Percentiles rank a stretch among this genome's conserved stretches.
Conservation (phyloP, 2,888 invertebrate genomes). For the Tipula lateralis region DNA sequence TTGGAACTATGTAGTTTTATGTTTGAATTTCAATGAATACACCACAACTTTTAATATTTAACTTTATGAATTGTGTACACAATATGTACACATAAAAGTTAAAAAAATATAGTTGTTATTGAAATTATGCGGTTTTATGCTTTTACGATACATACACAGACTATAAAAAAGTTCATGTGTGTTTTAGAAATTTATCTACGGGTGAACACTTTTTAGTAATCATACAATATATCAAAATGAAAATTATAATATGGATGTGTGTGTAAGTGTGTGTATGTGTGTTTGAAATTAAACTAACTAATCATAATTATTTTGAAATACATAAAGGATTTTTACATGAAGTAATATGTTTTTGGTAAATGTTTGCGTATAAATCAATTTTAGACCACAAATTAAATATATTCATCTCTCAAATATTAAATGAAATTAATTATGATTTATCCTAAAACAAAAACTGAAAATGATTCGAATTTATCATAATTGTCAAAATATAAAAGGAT, state of each 20-base stretch:
- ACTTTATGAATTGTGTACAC: not conserved
- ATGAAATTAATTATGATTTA: constrained; percentile 11
- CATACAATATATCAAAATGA: not conserved
- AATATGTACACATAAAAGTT: not conserved
- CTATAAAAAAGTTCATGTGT: not conserved
- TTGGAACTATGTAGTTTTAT: not conserved
- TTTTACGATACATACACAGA: not conserved
- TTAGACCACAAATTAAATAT: constrained; percentile 11
- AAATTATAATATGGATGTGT: not conserved
- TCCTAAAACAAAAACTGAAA: not conserved
- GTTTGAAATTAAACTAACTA: not conserved
- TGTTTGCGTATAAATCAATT: not conserved
- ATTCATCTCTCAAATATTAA: not conserved
- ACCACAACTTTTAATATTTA: not conserved
- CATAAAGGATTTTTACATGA: not conserved
- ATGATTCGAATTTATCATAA: not conserved
- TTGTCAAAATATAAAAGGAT: not conserved
- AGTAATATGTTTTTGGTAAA: not conserved
- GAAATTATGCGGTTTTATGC: not conserved
- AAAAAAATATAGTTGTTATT: not conserved
- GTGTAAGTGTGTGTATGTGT: not conserved
- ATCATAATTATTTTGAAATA: not conserved
- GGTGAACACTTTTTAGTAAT: not conserved
- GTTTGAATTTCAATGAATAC: not conserved
- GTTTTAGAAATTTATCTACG: not conserved